phyloP scores from a whole-genome alignment of 2,888 invertebrate genomes.

The Gastracanthus pulcherrimus region DNA sequence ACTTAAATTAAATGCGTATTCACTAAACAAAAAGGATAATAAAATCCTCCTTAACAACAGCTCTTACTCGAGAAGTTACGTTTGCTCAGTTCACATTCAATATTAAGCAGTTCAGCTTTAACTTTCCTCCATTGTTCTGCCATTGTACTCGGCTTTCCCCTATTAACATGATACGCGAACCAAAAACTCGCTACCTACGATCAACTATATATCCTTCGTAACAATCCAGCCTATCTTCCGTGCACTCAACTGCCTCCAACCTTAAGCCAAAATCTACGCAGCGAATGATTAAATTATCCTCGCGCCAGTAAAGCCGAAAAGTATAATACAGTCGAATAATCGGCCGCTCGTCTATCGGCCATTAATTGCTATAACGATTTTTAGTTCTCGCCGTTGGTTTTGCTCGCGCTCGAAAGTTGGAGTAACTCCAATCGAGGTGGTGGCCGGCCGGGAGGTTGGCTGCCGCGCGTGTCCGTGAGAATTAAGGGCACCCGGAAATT shows the following conservation, averaged over 20 bases:
- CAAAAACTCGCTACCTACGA: neutral
- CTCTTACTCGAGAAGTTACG: neutral
- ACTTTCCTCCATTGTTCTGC: constrained; percentile 43
- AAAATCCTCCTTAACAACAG: neutral
- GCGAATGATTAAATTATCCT: constrained; percentile 12
- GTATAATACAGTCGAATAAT: neutral
- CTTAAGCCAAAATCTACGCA: neutral
- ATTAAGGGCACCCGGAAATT: constrained; percentile 51
- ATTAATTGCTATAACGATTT: constrained; percentile 44
- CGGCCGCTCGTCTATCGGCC: neutral
- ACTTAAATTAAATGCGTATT: neutral
- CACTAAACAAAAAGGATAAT: neutral
- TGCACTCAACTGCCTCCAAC: no score
- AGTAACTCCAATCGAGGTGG: constrained; percentile 18
- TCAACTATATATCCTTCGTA: no score
- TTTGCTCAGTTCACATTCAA: no score
- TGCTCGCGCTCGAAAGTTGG: constrained; percentile 12
- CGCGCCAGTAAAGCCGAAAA: neutral
- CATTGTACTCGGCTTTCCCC: constrained; percentile 41
- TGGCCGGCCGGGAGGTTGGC: no score
- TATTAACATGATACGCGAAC: constrained; percentile 30
- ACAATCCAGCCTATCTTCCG: neutral
- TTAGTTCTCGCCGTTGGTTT: constrained; percentile 12
- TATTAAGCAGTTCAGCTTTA: neutral
- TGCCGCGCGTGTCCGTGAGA: constrained; percentile 36